A percentile compares a stretch with the other conserved stretches of the same genome.
These are phyloP conservation scores for Macropis europaea DNA, from an alignment of 2,888 invertebrate genomes.

Conservation along the genomic window DNA sequence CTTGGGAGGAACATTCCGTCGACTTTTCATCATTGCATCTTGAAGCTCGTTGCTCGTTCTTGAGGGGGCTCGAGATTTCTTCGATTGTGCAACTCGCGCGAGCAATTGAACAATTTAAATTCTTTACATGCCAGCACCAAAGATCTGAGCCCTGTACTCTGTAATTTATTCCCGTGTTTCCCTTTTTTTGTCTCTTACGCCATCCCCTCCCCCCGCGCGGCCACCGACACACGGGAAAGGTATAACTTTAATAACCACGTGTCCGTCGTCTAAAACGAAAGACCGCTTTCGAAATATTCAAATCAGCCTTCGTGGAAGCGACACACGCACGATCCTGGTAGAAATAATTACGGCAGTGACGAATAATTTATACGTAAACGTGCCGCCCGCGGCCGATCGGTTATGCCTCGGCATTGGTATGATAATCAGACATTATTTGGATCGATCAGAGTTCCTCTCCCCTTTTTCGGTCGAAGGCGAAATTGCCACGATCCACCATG, in stretches of 20 bases:
- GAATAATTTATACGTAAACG: conserved; percentile 66
- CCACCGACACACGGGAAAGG: conserved; percentile 32
- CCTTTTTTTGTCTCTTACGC: conserved; percentile 14
- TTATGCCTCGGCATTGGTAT: conserved; percentile 36
- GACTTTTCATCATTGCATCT: not conserved
- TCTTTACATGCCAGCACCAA: conserved; percentile 51
- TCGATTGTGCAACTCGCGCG: conserved; percentile 50
- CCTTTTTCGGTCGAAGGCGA: not conserved
- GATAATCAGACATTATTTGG: conserved; percentile 59
- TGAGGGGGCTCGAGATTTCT: not conserved
- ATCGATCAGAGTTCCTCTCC: conserved; percentile 42
- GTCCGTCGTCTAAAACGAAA: conserved; percentile 63
- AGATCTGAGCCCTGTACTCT: conserved; percentile 46
- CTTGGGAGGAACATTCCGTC: not conserved
- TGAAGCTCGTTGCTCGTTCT: not conserved
- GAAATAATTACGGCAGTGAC: conserved; percentile 66
- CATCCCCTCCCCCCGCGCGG: not conserved
- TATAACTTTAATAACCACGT: conserved; percentile 64
- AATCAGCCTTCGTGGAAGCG: conserved; percentile 67
- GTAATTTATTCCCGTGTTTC: conserved; percentile 57
- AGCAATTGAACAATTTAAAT: conserved; percentile 64
- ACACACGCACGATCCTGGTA: conserved; percentile 58
- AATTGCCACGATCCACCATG: not conserved
- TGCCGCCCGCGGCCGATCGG: conserved; percentile 55
- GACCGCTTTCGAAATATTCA: conserved; percentile 68